Evolutionary conservation across 2,888 invertebrate genomes (phyloP), one percentile per base, ranked within the genome.

Genomic region (Apotomis betuletana): DNA sequence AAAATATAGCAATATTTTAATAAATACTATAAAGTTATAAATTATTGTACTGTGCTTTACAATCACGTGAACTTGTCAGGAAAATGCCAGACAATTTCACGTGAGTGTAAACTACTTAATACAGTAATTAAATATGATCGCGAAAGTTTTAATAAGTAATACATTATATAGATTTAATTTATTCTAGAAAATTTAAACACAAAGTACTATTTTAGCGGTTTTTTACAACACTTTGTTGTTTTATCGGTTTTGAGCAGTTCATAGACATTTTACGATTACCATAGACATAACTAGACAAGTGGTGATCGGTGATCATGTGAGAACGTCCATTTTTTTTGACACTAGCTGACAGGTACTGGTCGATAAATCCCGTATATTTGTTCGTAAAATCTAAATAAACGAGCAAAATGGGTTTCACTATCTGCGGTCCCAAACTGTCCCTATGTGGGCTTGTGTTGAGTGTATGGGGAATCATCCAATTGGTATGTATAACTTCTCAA

Each of bases 371-470:
- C 75, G 76, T 78, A 67, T 71, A 77, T 87, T 85, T 83, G 78
- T 81, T 81, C 83, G 80, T 81, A 83, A 83, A 83, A 84, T 54
- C 62, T 79, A 82, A 88, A 85, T 83, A 88, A 85, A 84, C 83
- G 75, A 78, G 76, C 76, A 90, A 89, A 91, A 91, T 90, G 92
- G 89, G 87, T 70, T 90, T 78, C 77, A 94, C 90, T 89, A 91
- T 98, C 84, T 98, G 98, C 93, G 98, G 98, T 70, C 98, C 98
- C 52, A 98, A 98, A 92, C 94, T 97, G 74, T 98, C 98, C 78
- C 95, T 98, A 67, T 99, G 98, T 87, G 98, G 98, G 76, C 94
- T 98, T 65, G 95, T 99, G 68, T 94, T 99, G 82, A 98, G 98
- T 84, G 96, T 97, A 57, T 99, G 99, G 99, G 99, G 98, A 77